A percentile compares a stretch with the other conserved stretches of the same genome.
phyloP scores from a whole-genome alignment of 2,888 invertebrate species.

The Sceliomorpha sp. region DNA sequence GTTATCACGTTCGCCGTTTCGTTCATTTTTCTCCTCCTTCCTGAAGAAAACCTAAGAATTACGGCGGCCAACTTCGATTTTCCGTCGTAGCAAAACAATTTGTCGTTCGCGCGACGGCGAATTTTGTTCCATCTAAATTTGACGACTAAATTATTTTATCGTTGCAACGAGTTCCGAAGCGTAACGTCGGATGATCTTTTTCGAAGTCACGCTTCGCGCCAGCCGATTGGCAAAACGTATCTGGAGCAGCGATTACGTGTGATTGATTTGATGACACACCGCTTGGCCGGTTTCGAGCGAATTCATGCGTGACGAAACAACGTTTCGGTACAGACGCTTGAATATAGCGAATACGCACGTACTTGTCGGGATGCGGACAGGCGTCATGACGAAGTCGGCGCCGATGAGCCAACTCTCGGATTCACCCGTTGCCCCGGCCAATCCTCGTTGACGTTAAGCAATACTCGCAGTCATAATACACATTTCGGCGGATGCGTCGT shows the following conservation, averaged over 20 bases:
- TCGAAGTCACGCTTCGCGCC: no score
- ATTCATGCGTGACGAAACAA: constrained; percentile 28
- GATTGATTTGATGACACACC: constrained; percentile 18
- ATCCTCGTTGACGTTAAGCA: constrained; percentile 27
- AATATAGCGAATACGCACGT: constrained; percentile 15
- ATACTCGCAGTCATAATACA: constrained; percentile 26
- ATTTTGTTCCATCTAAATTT: no score
- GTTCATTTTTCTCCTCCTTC: no score
- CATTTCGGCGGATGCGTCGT: constrained; percentile 20
- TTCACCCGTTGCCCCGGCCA: constrained; percentile 17
- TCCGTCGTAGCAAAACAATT: no score
- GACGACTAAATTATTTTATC: no score
- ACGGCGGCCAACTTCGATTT: no score
- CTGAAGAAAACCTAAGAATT: no score
- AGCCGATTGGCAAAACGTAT: background rate
- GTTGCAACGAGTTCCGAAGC: no score
- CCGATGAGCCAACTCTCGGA: constrained; percentile 24
- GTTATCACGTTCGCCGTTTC: no score
- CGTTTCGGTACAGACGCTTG: constrained; percentile 9
- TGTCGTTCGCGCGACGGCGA: no score
- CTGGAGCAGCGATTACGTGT: constrained; percentile 10
- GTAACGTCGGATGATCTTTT: no score
- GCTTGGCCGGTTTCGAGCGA: constrained; percentile 15
- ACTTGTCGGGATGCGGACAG: constrained; percentile 22
- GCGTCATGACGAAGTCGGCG: constrained; percentile 30